Evolutionary conservation across 1,140 invertebrate genomes (phyloP).

Genomic region (Chymomyza costata): DNA sequence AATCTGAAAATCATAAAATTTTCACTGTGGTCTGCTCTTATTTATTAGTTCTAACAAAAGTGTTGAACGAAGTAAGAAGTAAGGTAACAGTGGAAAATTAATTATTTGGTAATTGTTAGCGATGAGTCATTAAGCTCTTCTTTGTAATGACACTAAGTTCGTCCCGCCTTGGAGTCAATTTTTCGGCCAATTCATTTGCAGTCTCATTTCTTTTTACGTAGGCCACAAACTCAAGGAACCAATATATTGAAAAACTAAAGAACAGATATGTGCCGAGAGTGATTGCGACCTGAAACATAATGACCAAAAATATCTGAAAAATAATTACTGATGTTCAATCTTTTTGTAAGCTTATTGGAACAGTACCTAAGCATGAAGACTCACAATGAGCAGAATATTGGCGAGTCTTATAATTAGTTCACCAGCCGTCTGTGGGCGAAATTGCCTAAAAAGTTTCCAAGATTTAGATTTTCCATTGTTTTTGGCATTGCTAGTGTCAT

Average conservation of each 20-base stretch:
- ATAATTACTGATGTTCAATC: conserved; percentile 25
- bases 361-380: conserved; percentile 20
- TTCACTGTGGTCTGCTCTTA: too few species aligned
- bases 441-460: background rate
- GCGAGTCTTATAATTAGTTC: conserved; percentile 12
- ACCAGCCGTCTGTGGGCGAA: conserved; percentile 14
- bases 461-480: conserved; percentile 8
- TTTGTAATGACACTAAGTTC: conserved; percentile 34
- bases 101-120: too few species aligned
- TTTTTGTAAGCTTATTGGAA: too few species aligned
- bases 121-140: conserved; percentile 47
- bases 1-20: too few species aligned
- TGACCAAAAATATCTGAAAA: conserved; percentile 46
- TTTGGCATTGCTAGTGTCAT: background rate
- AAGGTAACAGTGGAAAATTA: too few species aligned
- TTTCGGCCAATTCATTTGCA: background rate
- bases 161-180: conserved; percentile 11
- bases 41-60: too few species aligned
- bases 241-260: conserved; percentile 28
- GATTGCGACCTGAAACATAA: conserved; percentile 44
- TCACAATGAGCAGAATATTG: conserved; percentile 42
- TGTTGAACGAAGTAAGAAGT: too few species aligned
- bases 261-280: conserved; percentile 28
- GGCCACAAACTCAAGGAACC: conserved; percentile 24
- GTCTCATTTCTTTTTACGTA: background rate